phyloP scores from a whole-genome alignment of 2,888 invertebrate species.

The Tromatobia lineatoria region DNA sequence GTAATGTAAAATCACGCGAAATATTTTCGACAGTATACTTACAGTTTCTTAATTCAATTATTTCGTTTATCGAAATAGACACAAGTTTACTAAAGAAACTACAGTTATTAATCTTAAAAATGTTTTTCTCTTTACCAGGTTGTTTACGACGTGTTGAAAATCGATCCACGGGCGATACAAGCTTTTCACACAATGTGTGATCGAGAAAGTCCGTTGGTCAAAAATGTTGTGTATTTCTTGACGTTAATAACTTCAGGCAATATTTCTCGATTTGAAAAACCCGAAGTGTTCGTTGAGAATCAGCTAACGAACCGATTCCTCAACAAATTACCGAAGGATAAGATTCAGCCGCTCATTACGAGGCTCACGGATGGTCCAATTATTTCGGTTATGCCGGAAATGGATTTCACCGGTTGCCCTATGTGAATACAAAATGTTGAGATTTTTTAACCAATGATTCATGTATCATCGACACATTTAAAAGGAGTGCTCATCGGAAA shows the following conservation, averaged over 20 bases:
- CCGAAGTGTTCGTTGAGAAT: slow-evolving; percentile 80
- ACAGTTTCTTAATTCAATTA: neutral
- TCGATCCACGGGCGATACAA: slow-evolving; percentile 79
- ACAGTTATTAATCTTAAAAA: too few relatives aligned
- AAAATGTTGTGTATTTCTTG: slow-evolving; percentile 84
- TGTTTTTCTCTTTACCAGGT: slow-evolving; percentile 77
- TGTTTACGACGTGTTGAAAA: slow-evolving; percentile 77
- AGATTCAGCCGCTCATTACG: slow-evolving; percentile 85
- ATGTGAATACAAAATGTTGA: neutral
- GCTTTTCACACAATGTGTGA: slow-evolving; percentile 88
- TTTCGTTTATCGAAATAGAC: neutral
- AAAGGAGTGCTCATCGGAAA: neutral
- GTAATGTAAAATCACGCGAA: neutral
- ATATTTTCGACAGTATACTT: neutral
- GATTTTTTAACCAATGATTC: neutral
- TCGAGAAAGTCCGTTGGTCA: slow-evolving; percentile 85
- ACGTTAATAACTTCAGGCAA: slow-evolving; percentile 82
- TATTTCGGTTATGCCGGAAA: slow-evolving; percentile 78
- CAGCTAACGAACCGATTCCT: slow-evolving; percentile 82
- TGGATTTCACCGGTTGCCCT: slow-evolving; percentile 68
- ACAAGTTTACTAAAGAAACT: too few relatives aligned
- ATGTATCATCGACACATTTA: neutral
- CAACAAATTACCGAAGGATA: slow-evolving; percentile 83
- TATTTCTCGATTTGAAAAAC: slow-evolving; percentile 49
- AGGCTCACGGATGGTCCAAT: slow-evolving; percentile 85